Conservation (phyloP, 2,888 invertebrate genomes). For the Cataglyphis albicans region DNA sequence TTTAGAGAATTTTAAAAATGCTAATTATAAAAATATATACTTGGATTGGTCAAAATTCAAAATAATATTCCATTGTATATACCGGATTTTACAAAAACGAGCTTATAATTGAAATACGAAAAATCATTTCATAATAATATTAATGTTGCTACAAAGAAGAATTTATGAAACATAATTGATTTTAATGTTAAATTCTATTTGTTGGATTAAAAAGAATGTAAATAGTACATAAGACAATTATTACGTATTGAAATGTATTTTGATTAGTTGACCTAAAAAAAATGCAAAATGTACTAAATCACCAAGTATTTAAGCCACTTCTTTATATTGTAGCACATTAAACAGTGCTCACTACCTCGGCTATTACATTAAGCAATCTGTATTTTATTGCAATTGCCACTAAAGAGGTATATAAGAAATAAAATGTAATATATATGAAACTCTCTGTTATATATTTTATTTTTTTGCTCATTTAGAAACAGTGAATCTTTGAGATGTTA, state of each 20-base stretch:
- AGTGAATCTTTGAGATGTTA: too few relatives aligned
- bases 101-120: constrained; percentile 33
- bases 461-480: constrained; percentile 15
- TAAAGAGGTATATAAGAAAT: constrained; percentile 35
- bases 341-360: constrained; percentile 49
- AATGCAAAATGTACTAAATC: constrained; percentile 17
- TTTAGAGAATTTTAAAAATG: neutral
- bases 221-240: neutral
- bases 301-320: neutral
- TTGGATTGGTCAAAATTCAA: constrained; percentile 14
- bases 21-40: constrained; percentile 21
- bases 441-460: constrained; percentile 42
- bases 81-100: constrained; percentile 10
- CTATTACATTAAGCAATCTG: constrained; percentile 23
- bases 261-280: neutral
- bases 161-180: neutral
- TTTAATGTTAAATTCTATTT: neutral
- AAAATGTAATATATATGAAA: constrained; percentile 25
- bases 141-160: constrained; percentile 14
- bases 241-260: constrained; percentile 12
- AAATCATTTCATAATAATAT: constrained; percentile 40
- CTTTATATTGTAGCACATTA: constrained; percentile 38
- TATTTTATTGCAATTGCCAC: constrained; percentile 50
- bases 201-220: neutral
- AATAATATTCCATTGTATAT: neutral